Base-by-base conservation (phyloP, 92 coral and sea anemone genomes). In the Porites cylindrica region DNA sequence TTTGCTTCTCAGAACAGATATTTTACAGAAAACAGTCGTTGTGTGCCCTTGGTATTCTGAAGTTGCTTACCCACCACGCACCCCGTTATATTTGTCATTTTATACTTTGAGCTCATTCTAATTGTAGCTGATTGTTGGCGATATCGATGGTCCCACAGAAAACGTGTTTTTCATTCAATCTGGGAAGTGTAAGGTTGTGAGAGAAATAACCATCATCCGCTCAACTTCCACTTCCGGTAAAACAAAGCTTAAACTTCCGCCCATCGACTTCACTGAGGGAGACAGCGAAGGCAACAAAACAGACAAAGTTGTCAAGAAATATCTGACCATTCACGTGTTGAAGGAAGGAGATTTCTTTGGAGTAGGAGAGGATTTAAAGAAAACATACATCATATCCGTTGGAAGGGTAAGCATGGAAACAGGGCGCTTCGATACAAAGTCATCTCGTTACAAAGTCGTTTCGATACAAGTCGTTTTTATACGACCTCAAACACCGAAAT, bases 281-380 rank as follows among this genome's bases (percentile, higher is more conserved):
- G 93, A 90, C 12, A 24, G 26, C 4, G 59, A 61, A 29, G 61
- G 17, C 23, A 16, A 65, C 7, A 9, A 2, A 62, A 51, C 66
- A 7, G 74, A 77, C 29, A 76, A 29, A 52, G 77, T 59, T 13
- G 83, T 76, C 20, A 82, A 89, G 64, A 93, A 95, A 54, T 90
- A 89, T 71, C 91, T 97, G 53, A 90, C 93, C 7, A 85, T 97
- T 10, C 89, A 90, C 79, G 76, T 72, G 19, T 85, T 97, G 66
- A 77, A 81, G 56, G 84, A 83, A 74, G 98, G 98, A 7, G 98
- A 94, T 51, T 82, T 82, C 91, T 97, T 97, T 85, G 99, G 99
- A 50, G 97, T 97, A 11, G 99, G 98, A 4, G 99, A 97, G 79
- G 97, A 97, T 59, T 86, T 97, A 32, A 89, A 82, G 62, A 92